Evolutionary conservation across 2,113 vertebrate genomes (phyloP).

Genomic region (Ophiodon elongatus): DNA sequence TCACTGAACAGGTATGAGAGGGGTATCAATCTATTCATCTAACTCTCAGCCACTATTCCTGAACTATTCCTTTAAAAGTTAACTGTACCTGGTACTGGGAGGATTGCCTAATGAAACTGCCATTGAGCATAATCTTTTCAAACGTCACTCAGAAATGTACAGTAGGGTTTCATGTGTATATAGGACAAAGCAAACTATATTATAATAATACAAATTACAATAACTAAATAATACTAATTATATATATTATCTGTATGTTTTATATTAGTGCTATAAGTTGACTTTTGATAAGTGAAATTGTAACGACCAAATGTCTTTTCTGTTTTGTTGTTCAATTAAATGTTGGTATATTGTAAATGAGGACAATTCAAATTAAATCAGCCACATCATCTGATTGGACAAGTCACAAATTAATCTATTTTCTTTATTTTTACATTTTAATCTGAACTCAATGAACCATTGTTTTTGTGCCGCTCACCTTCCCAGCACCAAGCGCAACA

Average conservation of each 20-base stretch:
- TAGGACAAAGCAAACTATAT: neutral
- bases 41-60: neutral
- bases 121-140: neutral
- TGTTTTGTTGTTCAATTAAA: conserved; percentile 10
- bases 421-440: neutral
- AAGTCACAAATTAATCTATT: neutral
- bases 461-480: conserved; percentile 27
- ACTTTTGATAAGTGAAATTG: neutral
- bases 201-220: neutral
- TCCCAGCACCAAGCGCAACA: conserved; percentile 24
- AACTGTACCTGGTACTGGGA: neutral
- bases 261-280: neutral
- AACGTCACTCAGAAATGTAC: neutral
- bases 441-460: conserved; percentile 34
- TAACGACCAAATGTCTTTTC: conserved; percentile 9
- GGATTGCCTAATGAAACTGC: neutral
- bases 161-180: neutral
- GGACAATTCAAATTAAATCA: neutral
- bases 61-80: neutral
- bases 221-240: neutral
- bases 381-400: conserved; percentile 9
- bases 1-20: too few species aligned
- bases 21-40: neutral
- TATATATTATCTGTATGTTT: neutral
- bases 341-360: conserved; percentile 21